phyloP scores from a whole-genome alignment of 2,113 vertebrate species.

The Dicrurus megarhynchus region DNA sequence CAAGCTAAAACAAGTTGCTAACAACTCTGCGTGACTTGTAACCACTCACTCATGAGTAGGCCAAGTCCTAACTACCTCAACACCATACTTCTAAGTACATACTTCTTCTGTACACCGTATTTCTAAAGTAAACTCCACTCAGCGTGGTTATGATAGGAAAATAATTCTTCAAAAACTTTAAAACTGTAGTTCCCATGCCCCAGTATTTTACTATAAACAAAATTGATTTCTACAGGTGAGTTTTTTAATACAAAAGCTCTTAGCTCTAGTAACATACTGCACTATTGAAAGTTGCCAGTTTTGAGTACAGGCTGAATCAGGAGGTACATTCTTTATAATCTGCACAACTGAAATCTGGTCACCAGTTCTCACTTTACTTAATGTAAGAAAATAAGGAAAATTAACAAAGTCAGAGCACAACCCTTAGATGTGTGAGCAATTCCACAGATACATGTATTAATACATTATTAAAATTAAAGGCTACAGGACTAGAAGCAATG shows the following conservation, averaged over 20 bases:
- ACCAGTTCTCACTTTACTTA: background rate
- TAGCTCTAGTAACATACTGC: background rate
- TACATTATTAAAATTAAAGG: background rate
- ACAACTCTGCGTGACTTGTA: background rate
- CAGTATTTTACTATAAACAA: background rate
- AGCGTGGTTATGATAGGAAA: background rate
- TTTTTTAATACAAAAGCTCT: background rate
- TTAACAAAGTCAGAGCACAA: background rate
- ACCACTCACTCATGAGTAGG: background rate
- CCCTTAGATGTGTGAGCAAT: background rate
- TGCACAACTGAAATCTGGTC: background rate
- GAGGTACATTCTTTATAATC: background rate
- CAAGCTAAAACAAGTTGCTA: background rate
- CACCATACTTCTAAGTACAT: background rate
- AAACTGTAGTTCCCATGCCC: background rate
- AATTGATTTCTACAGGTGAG: background rate
- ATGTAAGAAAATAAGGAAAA: background rate
- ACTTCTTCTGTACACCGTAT: background rate
- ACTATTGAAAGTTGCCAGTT: background rate
- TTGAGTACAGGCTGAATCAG: background rate
- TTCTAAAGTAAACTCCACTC: background rate
- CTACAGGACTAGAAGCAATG: background rate
- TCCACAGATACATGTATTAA: background rate
- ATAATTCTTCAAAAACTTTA: background rate
- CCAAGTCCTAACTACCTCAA: background rate